Percentiles rank a stretch among this genome's conserved stretches.
Evolutionary conservation across 2,113 vertebrate species (phyloP).

Genomic region (Mugil cephalus): DNA sequence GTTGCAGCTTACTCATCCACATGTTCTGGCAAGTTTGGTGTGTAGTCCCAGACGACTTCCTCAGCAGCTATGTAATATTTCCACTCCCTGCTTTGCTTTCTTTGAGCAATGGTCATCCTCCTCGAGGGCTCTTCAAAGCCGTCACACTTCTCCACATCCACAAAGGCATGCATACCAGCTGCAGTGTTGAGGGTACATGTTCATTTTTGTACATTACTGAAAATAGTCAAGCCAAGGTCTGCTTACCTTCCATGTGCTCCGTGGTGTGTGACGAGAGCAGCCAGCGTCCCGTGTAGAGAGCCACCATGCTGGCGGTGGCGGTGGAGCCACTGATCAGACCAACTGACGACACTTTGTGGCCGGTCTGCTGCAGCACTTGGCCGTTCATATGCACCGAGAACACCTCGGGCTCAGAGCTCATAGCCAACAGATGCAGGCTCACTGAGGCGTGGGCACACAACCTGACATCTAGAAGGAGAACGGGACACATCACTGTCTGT

Average conservation of each 20-base stretch:
- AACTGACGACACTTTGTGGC: constrained; percentile 87
- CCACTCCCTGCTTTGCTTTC: constrained; percentile 86
- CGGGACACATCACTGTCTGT: too few species aligned
- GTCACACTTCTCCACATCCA: constrained; percentile 85
- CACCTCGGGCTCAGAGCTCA: constrained; percentile 93
- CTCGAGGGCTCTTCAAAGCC: constrained; percentile 72
- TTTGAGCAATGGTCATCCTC: constrained; percentile 81
- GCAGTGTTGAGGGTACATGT: background rate
- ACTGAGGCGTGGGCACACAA: constrained; percentile 87
- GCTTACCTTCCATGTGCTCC: constrained; percentile 89
- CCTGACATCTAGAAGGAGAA: constrained; percentile 83
- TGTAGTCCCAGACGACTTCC: constrained; percentile 94
- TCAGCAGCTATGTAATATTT: constrained; percentile 94
- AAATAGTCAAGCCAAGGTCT: background rate
- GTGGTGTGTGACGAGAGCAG: constrained; percentile 88
- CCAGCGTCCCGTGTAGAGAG: constrained; percentile 88
- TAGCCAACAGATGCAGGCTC: constrained; percentile 92
- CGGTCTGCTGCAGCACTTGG: constrained; percentile 89
- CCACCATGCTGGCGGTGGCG: constrained; percentile 88
- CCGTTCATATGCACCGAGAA: constrained; percentile 96
- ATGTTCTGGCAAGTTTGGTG: constrained; percentile 81
- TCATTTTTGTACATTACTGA: background rate
- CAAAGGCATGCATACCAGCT: constrained; percentile 90
- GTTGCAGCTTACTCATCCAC: constrained; percentile 85
- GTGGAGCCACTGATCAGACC: constrained; percentile 88